Evolutionary conservation across 1,140 invertebrate species (phyloP), one percentile per base, ranked within the genome.

Genomic region (Hypothenemus hampei): DNA sequence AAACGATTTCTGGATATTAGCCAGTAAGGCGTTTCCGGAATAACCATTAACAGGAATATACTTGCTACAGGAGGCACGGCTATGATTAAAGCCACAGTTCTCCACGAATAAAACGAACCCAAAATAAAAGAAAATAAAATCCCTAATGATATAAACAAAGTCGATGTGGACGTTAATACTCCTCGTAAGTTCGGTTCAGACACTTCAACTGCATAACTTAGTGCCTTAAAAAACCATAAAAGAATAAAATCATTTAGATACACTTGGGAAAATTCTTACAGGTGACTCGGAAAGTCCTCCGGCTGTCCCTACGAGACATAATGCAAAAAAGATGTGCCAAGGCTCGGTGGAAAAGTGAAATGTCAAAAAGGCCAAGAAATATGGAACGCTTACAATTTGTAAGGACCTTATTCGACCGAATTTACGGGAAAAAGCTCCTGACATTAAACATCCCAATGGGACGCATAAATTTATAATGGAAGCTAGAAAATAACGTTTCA

Each of bases 21-120:
- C 86, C 86, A 89, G 58, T 85, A 78, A 4, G 86, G 86, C 58
- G 83, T 85, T 65, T 89, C 86, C 0, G 86, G 86, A 2, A 89
- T 77, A 60, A 86, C 76, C 44, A 75, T 80, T 0, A 89, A 69
- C 0, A 79, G 75, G 0, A 79, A 8, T 87, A 76, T 8, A 82
- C 31, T 81, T 0, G 82, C 56, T 19, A 86, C 68, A 7, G 85
- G 85, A 57, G 84, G 80, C 3, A 69, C 62, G 0, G 83, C 71
- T 62, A 85, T 86, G 31, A 86, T 70, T 0, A 86, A 66, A 0
- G 83, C 81, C 2, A 85, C 77, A 0, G 75, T 81, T 18, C 85
- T 72, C 86, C 85, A 88, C 29, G 75, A 73, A 37, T 84, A 71
- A 13, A 86, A 70, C 10, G 80, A 81, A 1, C 84, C 85, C 18